Base-by-base conservation (phyloP, 2,113 vertebrate species). In the Ophthalmolycus amberensis region DNA sequence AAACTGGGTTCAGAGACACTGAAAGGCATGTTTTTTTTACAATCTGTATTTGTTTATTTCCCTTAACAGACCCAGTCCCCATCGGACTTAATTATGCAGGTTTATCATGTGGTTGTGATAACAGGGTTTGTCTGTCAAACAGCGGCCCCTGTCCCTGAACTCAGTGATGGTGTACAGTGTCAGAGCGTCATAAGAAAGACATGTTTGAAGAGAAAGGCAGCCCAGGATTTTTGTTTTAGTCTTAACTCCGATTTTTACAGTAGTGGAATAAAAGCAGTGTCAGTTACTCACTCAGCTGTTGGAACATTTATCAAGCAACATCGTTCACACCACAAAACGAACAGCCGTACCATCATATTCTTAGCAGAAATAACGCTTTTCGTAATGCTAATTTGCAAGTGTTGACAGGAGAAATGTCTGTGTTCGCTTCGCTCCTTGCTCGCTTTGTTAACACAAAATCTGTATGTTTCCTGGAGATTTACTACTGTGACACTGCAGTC, bases 61-160 rank as follows among this genome's bases (percentile, higher is more conserved):
- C 40, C 60, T 29, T 25, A 34, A 60, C 59, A 74, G 42, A 58
- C 37, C 4, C 58, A 9, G 34, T 66, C 27, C 44, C 72, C 27
- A 11, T 48, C 44, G 16, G 87, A 52, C 64, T 62, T 77, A 82
- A 85, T 88, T 86, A 71, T 52, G 8, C 37, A 34, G 11, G 14
- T 73, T 88, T 80, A 85, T 82, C 79, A 1, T 76, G 27, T 18
- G 67, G 52, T 62, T 70, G 38, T 54, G 60, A 86, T 91, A 70
- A 62, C 27, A 65, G 20, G 74, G 62, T 88, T 83, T 87, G 75
- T 83, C 85, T 79, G 60, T 64, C 37, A 68, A 77, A 76, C 56
- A 70, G 60, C 2, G 34, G 29, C 25, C 73, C 20, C 9, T 29
- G 34, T 62, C 80, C 52, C 11, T 67, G 52, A 85, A 76, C 79